Conservation (phyloP, 2,888 invertebrate species). For the Dioctria rufipes region DNA sequence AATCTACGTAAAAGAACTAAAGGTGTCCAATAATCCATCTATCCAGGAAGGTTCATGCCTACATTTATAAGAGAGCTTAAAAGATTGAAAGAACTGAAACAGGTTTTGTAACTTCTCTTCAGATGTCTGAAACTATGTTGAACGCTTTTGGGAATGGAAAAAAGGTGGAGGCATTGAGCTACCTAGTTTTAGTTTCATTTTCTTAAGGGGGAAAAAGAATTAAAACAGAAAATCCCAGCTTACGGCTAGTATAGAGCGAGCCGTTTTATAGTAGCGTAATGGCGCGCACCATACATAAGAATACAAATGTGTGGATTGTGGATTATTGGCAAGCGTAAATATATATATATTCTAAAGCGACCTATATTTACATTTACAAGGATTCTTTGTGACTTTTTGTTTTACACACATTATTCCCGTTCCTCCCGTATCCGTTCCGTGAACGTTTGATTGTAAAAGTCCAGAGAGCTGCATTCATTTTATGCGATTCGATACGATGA, state of each 20-base stretch:
- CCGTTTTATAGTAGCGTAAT: no score
- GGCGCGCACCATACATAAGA: background rate
- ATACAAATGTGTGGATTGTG: background rate
- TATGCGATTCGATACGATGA: background rate
- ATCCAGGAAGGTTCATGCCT: background rate
- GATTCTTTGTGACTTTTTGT: conserved; percentile 22
- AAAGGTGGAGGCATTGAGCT: conserved; percentile 19
- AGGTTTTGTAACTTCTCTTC: conserved; percentile 32
- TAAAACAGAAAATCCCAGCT: no score
- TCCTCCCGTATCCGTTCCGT: background rate
- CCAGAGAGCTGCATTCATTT: background rate
- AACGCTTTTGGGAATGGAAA: conserved; percentile 39
- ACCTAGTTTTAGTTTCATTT: conserved; percentile 5
- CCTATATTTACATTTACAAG: conserved; percentile 53
- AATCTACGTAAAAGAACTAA: conserved; percentile 22
- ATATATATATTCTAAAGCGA: conserved; percentile 37
- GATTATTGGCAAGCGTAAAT: conserved; percentile 14
- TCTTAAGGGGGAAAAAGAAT: no score
- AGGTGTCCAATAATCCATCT: background rate
- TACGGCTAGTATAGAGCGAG: no score
- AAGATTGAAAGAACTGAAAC: conserved; percentile 23
- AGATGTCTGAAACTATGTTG: conserved; percentile 26
- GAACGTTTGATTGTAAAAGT: background rate
- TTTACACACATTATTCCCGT: no score
- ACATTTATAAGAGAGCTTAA: background rate